Conservation (phyloP, 2,888 invertebrate genomes). For the Apoda limacodes region DNA sequence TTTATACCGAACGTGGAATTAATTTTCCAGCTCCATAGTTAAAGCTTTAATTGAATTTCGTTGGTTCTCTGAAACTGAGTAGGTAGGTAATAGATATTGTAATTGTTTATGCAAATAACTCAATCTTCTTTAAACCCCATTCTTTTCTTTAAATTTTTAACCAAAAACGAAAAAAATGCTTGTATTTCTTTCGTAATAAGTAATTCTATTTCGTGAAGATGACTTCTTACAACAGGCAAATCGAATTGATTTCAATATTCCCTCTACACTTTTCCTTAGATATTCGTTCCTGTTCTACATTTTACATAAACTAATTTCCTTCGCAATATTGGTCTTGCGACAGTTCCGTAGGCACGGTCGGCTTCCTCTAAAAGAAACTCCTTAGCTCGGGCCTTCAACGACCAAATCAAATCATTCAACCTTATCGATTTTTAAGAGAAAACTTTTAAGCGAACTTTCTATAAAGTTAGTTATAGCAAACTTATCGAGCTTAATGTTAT, state of each 20-base stretch:
- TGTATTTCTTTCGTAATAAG: too few relatives aligned
- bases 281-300: slow-evolving; percentile 65
- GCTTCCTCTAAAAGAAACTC: slow-evolving; percentile 58
- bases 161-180: too few relatives aligned
- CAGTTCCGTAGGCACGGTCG: slow-evolving; percentile 60
- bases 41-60: slow-evolving; percentile 42
- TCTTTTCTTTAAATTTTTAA: too few relatives aligned
- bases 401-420: slow-evolving; percentile 66
- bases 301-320: slow-evolving; percentile 70
- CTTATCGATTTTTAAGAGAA: slow-evolving; percentile 57
- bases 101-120: slow-evolving; percentile 34
- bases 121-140: too few relatives aligned
- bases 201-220: slow-evolving; percentile 19
- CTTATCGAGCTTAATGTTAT: too few relatives aligned
- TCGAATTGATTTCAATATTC: slow-evolving; percentile 36
- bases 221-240: slow-evolving; percentile 22
- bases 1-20: slow-evolving; percentile 34
- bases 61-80: slow-evolving; percentile 35
- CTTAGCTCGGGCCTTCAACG: slow-evolving; percentile 47
- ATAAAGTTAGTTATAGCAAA: too few relatives aligned
- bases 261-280: slow-evolving; percentile 51
- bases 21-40: slow-evolving; percentile 38
- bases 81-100: slow-evolving; percentile 39
- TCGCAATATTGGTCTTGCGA: slow-evolving; percentile 66
- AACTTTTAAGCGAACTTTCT: slow-evolving; percentile 57